Evolutionary conservation across 2,888 invertebrate species (phyloP).

Genomic region (Rotaria magnacalcarata): DNA sequence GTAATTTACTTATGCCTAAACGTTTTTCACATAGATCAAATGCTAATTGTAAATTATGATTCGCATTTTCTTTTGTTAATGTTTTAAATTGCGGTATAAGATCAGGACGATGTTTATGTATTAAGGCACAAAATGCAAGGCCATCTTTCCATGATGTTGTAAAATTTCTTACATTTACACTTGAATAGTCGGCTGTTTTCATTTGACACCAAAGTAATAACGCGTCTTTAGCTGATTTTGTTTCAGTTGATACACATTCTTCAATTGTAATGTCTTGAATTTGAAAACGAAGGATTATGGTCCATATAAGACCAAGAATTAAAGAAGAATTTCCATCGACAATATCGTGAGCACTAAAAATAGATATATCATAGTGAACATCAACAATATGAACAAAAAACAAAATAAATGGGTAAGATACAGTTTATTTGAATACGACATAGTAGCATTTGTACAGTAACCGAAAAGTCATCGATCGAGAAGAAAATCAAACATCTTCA

Average conservation of each 20-base stretch:
- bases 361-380: too few species aligned
- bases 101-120: conserved; percentile 92
- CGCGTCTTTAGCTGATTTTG: conserved; percentile 97
- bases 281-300: conserved; percentile 95
- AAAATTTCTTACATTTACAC: conserved; percentile 62
- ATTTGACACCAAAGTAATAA: conserved; percentile 95
- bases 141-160: conserved; percentile 87
- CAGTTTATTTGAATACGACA: too few species aligned
- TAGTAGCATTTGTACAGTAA: too few species aligned
- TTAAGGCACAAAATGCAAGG: conserved; percentile 93
- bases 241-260: conserved; percentile 73
- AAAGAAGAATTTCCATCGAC: conserved; percentile 93
- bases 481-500: too few species aligned
- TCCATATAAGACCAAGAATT: conserved; percentile 96
- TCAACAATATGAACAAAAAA: too few species aligned
- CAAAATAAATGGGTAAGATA: too few species aligned
- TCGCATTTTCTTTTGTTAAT: conserved; percentile 74
- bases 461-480: too few species aligned
- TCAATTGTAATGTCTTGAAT: conserved; percentile 91
- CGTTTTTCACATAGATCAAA: conserved; percentile 88
- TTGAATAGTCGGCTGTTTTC: conserved; percentile 76
- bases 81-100: conserved; percentile 76
- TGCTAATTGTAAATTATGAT: conserved; percentile 93
- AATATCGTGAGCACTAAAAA: conserved; percentile 85
- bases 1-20: conserved; percentile 81